These are phyloP conservation scores for Toxonevra muliebris DNA, from an alignment of 2,888 invertebrate species.

Conservation along the genomic window DNA sequence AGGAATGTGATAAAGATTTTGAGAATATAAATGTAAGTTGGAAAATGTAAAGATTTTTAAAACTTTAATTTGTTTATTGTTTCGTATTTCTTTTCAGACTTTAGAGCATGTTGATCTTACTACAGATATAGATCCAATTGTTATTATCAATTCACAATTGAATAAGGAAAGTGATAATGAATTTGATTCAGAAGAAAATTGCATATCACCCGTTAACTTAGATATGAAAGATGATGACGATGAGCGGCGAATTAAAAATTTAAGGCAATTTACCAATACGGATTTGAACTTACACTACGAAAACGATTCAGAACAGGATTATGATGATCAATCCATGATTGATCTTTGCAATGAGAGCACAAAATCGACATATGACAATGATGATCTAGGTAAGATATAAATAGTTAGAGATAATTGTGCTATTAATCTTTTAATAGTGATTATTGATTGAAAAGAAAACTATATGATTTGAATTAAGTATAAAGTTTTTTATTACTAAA, in stretches of 20 bases:
- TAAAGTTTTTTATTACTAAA: no score
- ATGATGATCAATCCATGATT: conserved; percentile 41
- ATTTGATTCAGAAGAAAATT: conserved; percentile 30
- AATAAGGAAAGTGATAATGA: conserved; percentile 30
- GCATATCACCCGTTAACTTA: conserved; percentile 17
- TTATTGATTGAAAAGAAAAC: no score
- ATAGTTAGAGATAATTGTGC: no score
- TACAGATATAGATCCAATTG: conserved; percentile 35
- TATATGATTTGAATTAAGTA: no score
- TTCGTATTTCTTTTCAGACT: conserved; percentile 32
- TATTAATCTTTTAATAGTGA: no score
- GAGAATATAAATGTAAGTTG: conserved; percentile 39
- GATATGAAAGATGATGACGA: conserved; percentile 18
- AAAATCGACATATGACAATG: conserved; percentile 38
- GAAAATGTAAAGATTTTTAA: neutral
- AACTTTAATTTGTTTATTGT: neutral
- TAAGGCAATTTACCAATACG: conserved; percentile 23
- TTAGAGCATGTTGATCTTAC: conserved; percentile 27
- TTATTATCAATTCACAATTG: conserved; percentile 31
- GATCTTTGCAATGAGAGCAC: conserved; percentile 41
- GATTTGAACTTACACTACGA: neutral
- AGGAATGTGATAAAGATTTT: conserved; percentile 40
- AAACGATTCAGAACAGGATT: conserved; percentile 31
- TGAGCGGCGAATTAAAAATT: conserved; percentile 10
- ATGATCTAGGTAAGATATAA: conserved; percentile 36